These are phyloP conservation scores for Carterocephalus palaemon DNA, from an alignment of 2,888 invertebrate genomes.

Conservation along the genomic window DNA sequence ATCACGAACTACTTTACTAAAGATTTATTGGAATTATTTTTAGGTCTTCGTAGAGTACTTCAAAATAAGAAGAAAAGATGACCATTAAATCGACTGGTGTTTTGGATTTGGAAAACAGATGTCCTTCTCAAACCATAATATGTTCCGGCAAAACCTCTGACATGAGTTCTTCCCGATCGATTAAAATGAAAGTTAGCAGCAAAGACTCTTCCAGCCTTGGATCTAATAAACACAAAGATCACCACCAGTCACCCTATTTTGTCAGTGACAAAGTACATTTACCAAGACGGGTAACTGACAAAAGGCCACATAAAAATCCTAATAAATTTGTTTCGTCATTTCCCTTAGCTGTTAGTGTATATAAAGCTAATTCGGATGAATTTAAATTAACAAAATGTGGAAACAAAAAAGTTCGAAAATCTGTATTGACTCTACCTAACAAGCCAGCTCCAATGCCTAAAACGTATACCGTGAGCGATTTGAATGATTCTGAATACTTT, in stretches of 20 bases:
- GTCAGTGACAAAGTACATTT: slow-evolving; percentile 45
- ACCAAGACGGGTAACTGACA: slow-evolving; percentile 50
- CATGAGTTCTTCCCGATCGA: slow-evolving; percentile 32
- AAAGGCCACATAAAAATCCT: slow-evolving; percentile 47
- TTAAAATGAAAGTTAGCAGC: slow-evolving; percentile 38
- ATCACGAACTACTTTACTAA: no score
- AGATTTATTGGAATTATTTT: no score
- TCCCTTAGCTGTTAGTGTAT: slow-evolving; percentile 53
- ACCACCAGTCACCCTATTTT: slow-evolving; percentile 49
- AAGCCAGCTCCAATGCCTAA: slow-evolving; percentile 44
- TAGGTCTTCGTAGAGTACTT: slow-evolving; percentile 2
- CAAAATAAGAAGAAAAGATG: slow-evolving; percentile 35
- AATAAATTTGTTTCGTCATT: slow-evolving; percentile 49
- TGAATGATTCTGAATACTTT: slow-evolving; percentile 62
- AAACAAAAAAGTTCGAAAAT: slow-evolving; percentile 56
- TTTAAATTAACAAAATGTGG: slow-evolving; percentile 44
- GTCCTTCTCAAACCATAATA: slow-evolving; percentile 32
- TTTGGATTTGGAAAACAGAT: slow-evolving; percentile 35
- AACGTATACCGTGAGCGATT: slow-evolving; percentile 61
- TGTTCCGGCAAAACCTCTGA: slow-evolving; percentile 35
- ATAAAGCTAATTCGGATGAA: slow-evolving; percentile 65
- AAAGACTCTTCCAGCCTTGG: slow-evolving; percentile 35
- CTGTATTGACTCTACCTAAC: slow-evolving; percentile 61
- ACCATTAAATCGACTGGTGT: slow-evolving; percentile 45
- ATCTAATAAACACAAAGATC: slow-evolving; percentile 25